These are phyloP conservation scores for Megalonaias nervosa DNA, from an alignment of 1,140 invertebrate species.

Conservation along the genomic window DNA sequence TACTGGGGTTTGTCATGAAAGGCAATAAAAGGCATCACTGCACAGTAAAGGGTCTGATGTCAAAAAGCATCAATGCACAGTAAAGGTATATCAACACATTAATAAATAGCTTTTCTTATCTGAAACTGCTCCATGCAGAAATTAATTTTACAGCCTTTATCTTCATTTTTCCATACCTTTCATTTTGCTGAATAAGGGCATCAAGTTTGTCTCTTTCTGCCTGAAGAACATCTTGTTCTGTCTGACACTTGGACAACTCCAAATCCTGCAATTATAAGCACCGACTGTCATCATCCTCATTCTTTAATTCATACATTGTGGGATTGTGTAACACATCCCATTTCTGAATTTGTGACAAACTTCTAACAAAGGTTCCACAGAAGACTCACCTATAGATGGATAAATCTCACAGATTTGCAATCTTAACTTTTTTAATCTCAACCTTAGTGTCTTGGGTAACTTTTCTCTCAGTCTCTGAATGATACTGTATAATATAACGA, in stretches of 20 bases:
- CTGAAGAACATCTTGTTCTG: conserved; percentile 49
- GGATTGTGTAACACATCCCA: too few relatives aligned
- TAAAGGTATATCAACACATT: not conserved
- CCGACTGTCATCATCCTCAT: not conserved
- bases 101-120: not conserved
- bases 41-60: too few relatives aligned
- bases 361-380: too few relatives aligned
- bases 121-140: conserved; percentile 2
- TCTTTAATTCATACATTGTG: not conserved
- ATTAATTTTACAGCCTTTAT: not conserved
- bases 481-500: too few relatives aligned
- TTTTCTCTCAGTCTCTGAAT: too few relatives aligned
- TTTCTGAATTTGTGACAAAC: too few relatives aligned
- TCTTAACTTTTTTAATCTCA: too few relatives aligned
- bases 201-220: conserved; percentile 55
- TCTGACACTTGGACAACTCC: conserved; percentile 40
- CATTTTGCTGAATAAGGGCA: conserved; percentile 46
- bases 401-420: too few relatives aligned
- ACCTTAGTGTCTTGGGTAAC: too few relatives aligned
- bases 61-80: too few relatives aligned
- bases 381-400: too few relatives aligned
- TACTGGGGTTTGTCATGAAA: not conserved
- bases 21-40: too few relatives aligned
- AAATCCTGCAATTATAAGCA: conserved; percentile 34
- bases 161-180: conserved; percentile 34